Base-by-base conservation (phyloP, 2,797 vertebrate species). In the Serranus cabrilla region DNA sequence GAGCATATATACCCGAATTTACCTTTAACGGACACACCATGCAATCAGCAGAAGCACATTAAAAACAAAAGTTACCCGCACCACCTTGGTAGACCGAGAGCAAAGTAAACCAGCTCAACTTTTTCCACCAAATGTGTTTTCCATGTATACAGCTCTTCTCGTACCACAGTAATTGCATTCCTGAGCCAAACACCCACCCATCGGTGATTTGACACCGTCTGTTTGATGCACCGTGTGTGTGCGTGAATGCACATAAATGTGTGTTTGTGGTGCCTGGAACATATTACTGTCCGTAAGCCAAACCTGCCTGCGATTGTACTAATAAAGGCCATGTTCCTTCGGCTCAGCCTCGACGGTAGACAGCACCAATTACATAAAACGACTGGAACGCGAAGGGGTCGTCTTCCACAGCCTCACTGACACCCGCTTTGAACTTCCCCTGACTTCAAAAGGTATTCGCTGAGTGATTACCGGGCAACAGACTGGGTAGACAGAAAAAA, bases 281-380 rank as follows among this genome's bases (percentile, higher is more conserved):
- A 95, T 62, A 96, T 95, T 96, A 96, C 95, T 23, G 62, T 87
- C 23, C 60, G 78, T 74, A 88, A 94, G 87, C 93, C 80, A 91
- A 96, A 96, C 96, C 96, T 96, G 96, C 93, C 95, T 92, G 95
- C 96, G 93, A 96, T 96, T 96, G 95, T 95, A 88, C 93, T 94
- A 96, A 96, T 96, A 97, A 96, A 96, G 95, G 88, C 89, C 88
- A 18, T 92, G 93, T 96, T 96, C 93, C 95, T 95, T 31, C 85
- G 90, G 94, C 95, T 97, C 93, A 93, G 95, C 96, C 94, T 94
- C 92, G 80, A 87, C 87, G 94, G 95, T 93, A 95, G 95, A 96
- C 96, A 92, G 94, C 95, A 94, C 93, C 96, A 97, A 98, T 98
- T 97, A 97, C 94, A 93, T 89, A 92, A 94, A 96, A 95, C 95